phyloP scores from a whole-genome alignment of 2,888 invertebrate genomes.

The Euspilapteryx auroguttella region DNA sequence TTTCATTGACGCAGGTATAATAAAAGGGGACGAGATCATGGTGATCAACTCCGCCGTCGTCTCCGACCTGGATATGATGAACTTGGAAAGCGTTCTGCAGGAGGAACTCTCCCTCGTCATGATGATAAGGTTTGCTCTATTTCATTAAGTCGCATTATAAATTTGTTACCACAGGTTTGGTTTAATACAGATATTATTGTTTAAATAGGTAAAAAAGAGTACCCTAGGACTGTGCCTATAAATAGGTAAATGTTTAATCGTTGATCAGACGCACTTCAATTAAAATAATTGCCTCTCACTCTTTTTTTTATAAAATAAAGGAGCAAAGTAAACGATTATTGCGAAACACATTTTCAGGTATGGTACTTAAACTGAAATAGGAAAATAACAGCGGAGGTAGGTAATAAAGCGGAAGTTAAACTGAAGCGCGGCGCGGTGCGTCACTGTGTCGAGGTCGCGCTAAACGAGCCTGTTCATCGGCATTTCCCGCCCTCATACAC shows the following conservation, averaged over 20 bases:
- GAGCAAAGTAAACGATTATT: too few species aligned
- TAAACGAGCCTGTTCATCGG: conserved; percentile 33
- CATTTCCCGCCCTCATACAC: conserved; percentile 55
- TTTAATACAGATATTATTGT: too few species aligned
- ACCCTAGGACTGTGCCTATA: too few species aligned
- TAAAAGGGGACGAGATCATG: conserved; percentile 98
- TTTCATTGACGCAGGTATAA: conserved; percentile 81
- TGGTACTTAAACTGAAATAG: conserved; percentile 23
- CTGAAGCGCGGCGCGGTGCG: conserved; percentile 13
- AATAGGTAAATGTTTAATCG: too few species aligned
- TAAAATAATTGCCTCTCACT: too few species aligned
- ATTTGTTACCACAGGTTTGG: too few species aligned
- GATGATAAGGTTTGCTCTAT: conserved; percentile 79
- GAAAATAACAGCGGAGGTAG: conserved; percentile 18
- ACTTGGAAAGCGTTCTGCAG: conserved; percentile 93
- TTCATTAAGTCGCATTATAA: too few species aligned
- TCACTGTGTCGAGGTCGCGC: conserved; percentile 13
- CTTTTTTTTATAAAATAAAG: too few species aligned
- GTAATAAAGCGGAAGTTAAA: conserved; percentile 47
- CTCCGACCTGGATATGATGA: conserved; percentile 99
- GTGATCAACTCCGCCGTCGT: conserved; percentile 98
- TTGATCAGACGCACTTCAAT: too few species aligned
- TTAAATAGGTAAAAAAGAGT: too few species aligned
- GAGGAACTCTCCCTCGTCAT: conserved; percentile 92
- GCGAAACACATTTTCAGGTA: neutral